Evolutionary conservation across 2,797 vertebrate genomes (phyloP).

Genomic region (Periophthalmus magnuspinnatus): DNA sequence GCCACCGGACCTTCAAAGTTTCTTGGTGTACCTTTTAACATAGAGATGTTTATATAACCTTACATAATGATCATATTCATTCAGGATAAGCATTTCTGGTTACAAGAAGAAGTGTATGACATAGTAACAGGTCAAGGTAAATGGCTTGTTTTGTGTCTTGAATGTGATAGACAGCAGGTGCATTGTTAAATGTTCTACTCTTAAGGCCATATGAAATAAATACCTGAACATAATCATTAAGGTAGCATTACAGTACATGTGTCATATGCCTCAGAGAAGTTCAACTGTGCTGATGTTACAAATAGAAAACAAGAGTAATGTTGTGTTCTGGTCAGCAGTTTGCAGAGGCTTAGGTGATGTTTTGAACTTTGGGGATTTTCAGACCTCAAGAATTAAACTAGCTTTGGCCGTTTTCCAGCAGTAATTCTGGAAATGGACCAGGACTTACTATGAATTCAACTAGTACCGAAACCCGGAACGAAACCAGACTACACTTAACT

Average conservation of each 20-base stretch:
- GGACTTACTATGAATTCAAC: no score
- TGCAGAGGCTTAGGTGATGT: background rate
- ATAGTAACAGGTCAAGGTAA: background rate
- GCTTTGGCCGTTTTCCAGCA: background rate
- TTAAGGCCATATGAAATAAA: slow-evolving; percentile 5
- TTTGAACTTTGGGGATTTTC: background rate
- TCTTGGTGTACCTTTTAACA: background rate
- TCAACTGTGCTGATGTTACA: background rate
- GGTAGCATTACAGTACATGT: background rate
- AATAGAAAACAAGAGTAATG: background rate
- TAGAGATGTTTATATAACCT: background rate
- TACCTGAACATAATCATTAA: slow-evolving; percentile 1
- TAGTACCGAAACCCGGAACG: background rate
- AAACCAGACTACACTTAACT: background rate
- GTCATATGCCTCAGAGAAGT: slow-evolving; percentile 1
- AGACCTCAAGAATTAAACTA: background rate
- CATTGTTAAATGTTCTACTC: slow-evolving; percentile 1
- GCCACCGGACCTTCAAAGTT: no score
- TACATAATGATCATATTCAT: background rate
- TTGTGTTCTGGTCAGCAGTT: slow-evolving; percentile 6
- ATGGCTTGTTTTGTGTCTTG: background rate
- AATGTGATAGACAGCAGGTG: background rate
- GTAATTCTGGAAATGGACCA: background rate
- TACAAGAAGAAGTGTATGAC: background rate
- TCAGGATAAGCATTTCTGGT: background rate